Evolutionary conservation across 92 coral and sea anemone species (phyloP).

Genomic region (Chrysogorgia sp.): DNA sequence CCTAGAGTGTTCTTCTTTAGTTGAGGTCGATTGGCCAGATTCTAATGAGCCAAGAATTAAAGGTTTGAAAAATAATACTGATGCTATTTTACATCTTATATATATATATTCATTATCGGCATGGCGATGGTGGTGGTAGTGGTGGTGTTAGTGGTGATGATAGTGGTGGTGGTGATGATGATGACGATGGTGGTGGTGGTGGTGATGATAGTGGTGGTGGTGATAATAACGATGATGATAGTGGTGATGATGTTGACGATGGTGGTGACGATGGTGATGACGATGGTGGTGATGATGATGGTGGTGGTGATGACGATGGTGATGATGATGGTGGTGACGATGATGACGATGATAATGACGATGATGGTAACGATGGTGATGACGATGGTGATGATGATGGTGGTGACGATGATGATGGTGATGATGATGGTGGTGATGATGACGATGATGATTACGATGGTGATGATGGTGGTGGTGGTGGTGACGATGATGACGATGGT

Average conservation of each 20-base stretch:
- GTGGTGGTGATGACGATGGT: slow-evolving; percentile 11
- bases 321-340: not conserved
- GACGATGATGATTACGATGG: not conserved
- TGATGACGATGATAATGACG: slow-evolving; percentile 2
- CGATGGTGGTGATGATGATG: not conserved
- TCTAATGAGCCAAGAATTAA: too few relatives aligned
- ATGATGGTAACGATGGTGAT: too few relatives aligned
- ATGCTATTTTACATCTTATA: too few relatives aligned
- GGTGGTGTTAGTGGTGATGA: too few relatives aligned
- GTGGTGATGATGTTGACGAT: slow-evolving; percentile 2
- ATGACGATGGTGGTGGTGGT: not conserved
- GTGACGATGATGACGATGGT: not conserved
- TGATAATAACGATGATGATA: not conserved
- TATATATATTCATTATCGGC: not conserved
- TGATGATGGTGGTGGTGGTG: not conserved
- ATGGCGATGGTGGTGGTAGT: not conserved
- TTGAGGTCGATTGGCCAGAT: too few relatives aligned
- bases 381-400: not conserved
- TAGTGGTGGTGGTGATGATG: not conserved
- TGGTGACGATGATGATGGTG: not conserved
- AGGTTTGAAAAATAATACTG: too few relatives aligned
- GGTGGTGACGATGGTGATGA: not conserved
- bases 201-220: too few relatives aligned
- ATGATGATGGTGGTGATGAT: slow-evolving; percentile 3
- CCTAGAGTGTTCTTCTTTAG: too few relatives aligned